A percentile compares a stretch with the other conserved stretches of the same genome.
phyloP scores from a whole-genome alignment of 2,888 invertebrate genomes.

The Scrobipalpa costella region DNA sequence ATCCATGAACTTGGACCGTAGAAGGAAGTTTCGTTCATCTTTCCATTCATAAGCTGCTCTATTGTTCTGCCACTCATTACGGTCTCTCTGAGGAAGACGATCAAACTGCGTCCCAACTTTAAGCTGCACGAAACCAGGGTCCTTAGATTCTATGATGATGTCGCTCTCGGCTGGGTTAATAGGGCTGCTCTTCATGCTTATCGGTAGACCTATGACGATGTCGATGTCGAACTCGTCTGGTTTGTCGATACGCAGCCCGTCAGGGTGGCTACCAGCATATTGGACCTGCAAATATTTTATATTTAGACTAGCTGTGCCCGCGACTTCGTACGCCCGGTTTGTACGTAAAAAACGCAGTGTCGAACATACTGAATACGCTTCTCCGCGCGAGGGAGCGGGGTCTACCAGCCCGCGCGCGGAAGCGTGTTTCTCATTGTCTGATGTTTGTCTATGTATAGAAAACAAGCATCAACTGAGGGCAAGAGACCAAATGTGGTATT shows the following conservation, averaged over 20 bases:
- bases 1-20: conserved; percentile 66
- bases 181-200: conserved; percentile 46
- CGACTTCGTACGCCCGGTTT: too few relatives aligned
- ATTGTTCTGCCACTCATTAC: conserved; percentile 52
- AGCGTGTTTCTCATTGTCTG: too few relatives aligned
- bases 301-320: background rate
- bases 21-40: conserved; percentile 60
- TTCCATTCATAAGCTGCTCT: conserved; percentile 64
- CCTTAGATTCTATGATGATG: conserved; percentile 58
- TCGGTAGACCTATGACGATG: conserved; percentile 75
- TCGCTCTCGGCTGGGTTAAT: conserved; percentile 33
- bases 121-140: conserved; percentile 71
- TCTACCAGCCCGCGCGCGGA: too few relatives aligned
- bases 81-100: conserved; percentile 49
- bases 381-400: too few relatives aligned
- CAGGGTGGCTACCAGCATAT: conserved; percentile 82
- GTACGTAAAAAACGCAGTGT: too few relatives aligned
- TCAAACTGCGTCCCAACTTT: conserved; percentile 61
- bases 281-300: conserved; percentile 50
- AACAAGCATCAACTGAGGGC: too few relatives aligned
- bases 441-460: too few relatives aligned
- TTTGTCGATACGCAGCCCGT: conserved; percentile 78
- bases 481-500: too few relatives aligned
- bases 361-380: too few relatives aligned
- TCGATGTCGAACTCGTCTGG: conserved; percentile 83